These are phyloP conservation scores for Dione juno DNA, from an alignment of 2,888 invertebrate species.

Conservation along the genomic window DNA sequence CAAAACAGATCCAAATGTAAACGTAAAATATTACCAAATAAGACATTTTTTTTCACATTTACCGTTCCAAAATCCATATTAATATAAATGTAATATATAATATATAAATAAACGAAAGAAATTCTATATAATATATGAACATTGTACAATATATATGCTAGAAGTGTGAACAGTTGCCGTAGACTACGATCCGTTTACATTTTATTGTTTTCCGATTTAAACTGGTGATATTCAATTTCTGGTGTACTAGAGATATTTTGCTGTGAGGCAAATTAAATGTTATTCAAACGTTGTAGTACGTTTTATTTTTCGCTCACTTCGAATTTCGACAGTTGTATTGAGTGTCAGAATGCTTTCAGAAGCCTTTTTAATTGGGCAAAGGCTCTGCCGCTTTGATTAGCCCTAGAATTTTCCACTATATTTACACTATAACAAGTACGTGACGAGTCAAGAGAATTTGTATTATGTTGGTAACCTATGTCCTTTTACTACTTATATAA, in stretches of 20 bases:
- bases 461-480: too few relatives aligned
- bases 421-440: too few relatives aligned
- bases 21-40: too few relatives aligned
- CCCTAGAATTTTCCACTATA: too few relatives aligned
- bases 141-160: neutral
- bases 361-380: too few relatives aligned
- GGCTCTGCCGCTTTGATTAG: too few relatives aligned
- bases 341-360: too few relatives aligned
- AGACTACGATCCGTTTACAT: conserved; percentile 22
- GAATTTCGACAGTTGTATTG: too few relatives aligned
- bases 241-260: conserved; percentile 10
- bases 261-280: conserved; percentile 10
- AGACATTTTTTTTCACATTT: too few relatives aligned
- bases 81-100: neutral
- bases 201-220: conserved; percentile 37
- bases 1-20: too few relatives aligned
- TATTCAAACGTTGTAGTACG: neutral
- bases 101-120: neutral
- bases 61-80: neutral
- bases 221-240: conserved; percentile 18
- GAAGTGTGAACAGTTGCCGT: conserved; percentile 18
- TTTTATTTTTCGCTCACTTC: neutral
- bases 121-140: neutral
- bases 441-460: too few relatives aligned
- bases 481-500: too few relatives aligned